Conservation (phyloP, 2,888 invertebrate genomes). For the Timema cristinae region DNA sequence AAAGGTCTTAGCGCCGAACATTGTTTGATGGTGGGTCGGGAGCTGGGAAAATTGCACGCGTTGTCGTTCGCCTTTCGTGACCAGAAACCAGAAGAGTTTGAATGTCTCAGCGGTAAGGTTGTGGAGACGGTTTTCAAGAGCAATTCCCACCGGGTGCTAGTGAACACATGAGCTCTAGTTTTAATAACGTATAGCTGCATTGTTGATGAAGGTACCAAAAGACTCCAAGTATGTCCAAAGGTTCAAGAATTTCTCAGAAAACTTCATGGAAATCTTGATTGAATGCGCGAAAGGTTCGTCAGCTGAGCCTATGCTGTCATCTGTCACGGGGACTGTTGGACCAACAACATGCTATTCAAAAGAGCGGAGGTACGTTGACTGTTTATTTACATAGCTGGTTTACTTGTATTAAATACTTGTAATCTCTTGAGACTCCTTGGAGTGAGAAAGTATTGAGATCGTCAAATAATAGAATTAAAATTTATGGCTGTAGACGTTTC, state of each 20-base stretch:
- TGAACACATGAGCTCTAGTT: background rate
- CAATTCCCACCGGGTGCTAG: background rate
- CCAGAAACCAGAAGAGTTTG: conserved; percentile 19
- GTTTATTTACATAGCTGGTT: no score
- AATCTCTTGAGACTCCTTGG: no score
- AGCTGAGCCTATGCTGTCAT: conserved; percentile 25
- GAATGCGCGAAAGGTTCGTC: conserved; percentile 14
- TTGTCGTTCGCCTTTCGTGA: conserved; percentile 23
- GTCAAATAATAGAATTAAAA: no score
- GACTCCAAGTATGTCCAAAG: background rate
- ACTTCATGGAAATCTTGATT: background rate
- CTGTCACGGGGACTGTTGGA: conserved; percentile 29
- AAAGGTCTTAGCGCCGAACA: conserved; percentile 31
- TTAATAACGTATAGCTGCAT: background rate
- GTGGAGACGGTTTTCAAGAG: background rate
- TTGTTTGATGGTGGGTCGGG: conserved; percentile 28
- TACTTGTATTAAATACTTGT: no score
- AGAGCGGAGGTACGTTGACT: conserved; percentile 15
- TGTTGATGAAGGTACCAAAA: conserved; percentile 1
- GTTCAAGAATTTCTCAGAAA: background rate
- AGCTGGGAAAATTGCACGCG: conserved; percentile 31
- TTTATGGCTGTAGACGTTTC: no score
- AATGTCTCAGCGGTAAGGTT: background rate
- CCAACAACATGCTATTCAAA: conserved; percentile 28
- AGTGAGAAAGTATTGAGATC: no score